These are phyloP conservation scores for Ametastegia equiseti DNA, from an alignment of 2,888 invertebrate species.

Conservation along the genomic window DNA sequence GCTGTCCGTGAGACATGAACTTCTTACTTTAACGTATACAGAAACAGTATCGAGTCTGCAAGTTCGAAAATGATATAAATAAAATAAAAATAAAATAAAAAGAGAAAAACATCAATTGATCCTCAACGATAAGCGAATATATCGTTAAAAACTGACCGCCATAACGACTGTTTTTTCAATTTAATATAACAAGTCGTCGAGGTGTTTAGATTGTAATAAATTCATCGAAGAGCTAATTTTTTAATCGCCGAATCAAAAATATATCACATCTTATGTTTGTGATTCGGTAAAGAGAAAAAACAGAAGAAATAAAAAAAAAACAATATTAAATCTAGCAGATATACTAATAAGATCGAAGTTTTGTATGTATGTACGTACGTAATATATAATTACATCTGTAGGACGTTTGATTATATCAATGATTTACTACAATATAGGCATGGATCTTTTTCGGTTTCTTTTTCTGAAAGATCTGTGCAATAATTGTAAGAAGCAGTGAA, in stretches of 20 bases:
- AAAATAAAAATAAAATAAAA: no score
- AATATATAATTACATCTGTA: background rate
- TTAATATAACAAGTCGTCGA: no score
- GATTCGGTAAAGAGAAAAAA: no score
- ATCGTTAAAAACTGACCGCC: conserved; percentile 48
- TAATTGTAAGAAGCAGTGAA: no score
- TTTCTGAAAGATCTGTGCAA: background rate
- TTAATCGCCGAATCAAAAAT: no score
- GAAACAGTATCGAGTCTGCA: conserved; percentile 59
- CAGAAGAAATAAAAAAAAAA: no score
- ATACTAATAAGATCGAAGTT: background rate
- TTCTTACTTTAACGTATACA: conserved; percentile 67
- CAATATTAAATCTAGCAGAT: no score
- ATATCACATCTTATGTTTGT: no score
- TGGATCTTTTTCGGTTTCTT: background rate
- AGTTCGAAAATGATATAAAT: conserved; percentile 51
- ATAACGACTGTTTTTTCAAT: no score
- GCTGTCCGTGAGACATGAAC: conserved; percentile 65
- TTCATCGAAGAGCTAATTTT: background rate
- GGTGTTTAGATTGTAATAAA: conserved; percentile 46
- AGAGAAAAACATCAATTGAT: no score
- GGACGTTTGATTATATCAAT: background rate
- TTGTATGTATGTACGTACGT: background rate
- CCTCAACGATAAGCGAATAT: no score
- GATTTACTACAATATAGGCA: background rate